A percentile compares a stretch with the other conserved stretches of the same genome.
Evolutionary conservation across 2,888 invertebrate genomes (phyloP).

Genomic region (Drosophila mimetica): DNA sequence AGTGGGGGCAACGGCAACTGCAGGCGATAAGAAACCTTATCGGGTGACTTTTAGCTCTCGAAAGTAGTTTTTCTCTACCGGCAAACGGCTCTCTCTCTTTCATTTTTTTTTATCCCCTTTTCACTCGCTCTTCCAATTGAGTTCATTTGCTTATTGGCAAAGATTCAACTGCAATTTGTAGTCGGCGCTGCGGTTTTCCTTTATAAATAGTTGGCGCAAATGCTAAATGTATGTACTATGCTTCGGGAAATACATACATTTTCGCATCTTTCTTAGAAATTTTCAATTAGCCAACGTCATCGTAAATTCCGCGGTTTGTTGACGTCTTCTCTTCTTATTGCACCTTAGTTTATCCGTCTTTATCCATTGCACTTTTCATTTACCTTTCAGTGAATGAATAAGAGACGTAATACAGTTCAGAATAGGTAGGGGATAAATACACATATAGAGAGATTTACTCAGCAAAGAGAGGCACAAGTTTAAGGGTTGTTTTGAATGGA

Average conservation of each 20-base stretch:
- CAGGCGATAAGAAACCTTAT: constrained; percentile 59
- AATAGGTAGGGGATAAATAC: background rate
- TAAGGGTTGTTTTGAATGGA: constrained; percentile 17
- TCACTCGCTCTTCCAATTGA: constrained; percentile 9
- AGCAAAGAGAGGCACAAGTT: constrained; percentile 5
- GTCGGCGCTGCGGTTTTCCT: constrained; percentile 30
- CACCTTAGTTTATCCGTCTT: constrained; percentile 1
- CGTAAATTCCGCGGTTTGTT: constrained; percentile 50
- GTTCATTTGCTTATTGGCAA: constrained; percentile 59
- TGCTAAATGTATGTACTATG: constrained; percentile 15
- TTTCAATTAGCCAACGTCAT: constrained; percentile 59
- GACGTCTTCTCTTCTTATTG: constrained; percentile 24
- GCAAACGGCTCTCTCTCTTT: constrained; percentile 41
- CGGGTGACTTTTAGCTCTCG: constrained; percentile 29
- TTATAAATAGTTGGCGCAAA: constrained; percentile 64
- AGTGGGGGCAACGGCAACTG: constrained; percentile 2
- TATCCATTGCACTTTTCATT: background rate
- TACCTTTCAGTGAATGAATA: constrained; percentile 1
- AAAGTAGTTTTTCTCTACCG: constrained; percentile 47
- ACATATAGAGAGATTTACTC: background rate
- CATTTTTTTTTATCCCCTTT: background rate
- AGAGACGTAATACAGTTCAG: background rate
- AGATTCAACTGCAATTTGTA: constrained; percentile 66
- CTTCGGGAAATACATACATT: constrained; percentile 9
- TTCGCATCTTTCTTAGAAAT: constrained; percentile 19